A percentile compares a stretch with the other conserved stretches of the same genome.
phyloP scores from a whole-genome alignment of 2,113 vertebrate species.

The Corythoichthys intestinalis region DNA sequence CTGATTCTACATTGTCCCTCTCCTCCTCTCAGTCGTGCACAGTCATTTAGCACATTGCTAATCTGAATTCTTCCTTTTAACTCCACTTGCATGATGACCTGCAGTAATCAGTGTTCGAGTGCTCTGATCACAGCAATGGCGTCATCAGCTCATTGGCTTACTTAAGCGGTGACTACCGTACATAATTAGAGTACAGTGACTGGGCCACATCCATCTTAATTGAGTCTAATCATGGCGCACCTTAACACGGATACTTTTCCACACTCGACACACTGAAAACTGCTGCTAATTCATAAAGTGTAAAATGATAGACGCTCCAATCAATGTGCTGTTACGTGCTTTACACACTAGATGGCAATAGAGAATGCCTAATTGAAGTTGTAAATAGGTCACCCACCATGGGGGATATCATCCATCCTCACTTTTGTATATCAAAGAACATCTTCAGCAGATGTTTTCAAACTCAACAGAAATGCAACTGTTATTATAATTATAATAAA shows the following conservation, averaged over 20 bases:
- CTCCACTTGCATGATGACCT: conserved; percentile 12
- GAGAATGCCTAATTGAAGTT: conserved; percentile 22
- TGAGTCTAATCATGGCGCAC: conserved; percentile 24
- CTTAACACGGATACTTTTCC: neutral
- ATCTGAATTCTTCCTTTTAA: conserved; percentile 21
- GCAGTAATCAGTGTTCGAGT: conserved; percentile 26
- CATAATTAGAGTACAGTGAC: conserved; percentile 20
- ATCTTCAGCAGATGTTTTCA: neutral
- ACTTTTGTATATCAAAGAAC: conserved; percentile 4
- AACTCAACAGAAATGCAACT: neutral
- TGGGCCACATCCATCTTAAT: conserved; percentile 18
- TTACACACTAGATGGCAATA: conserved; percentile 57
- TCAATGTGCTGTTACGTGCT: neutral
- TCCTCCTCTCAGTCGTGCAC: neutral
- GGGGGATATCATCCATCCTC: neutral
- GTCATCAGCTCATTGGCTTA: conserved; percentile 56
- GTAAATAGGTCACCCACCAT: conserved; percentile 1
- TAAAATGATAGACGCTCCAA: neutral
- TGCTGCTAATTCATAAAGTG: neutral
- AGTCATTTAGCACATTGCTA: neutral
- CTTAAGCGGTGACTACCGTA: conserved; percentile 27
- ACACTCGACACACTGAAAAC: neutral
- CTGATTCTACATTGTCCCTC: neutral
- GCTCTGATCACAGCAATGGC: conserved; percentile 21
- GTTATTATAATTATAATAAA: neutral